Percentiles rank a stretch among this genome's conserved stretches.
phyloP scores from a whole-genome alignment of 2,888 invertebrate genomes.

The Lithophane socia region DNA sequence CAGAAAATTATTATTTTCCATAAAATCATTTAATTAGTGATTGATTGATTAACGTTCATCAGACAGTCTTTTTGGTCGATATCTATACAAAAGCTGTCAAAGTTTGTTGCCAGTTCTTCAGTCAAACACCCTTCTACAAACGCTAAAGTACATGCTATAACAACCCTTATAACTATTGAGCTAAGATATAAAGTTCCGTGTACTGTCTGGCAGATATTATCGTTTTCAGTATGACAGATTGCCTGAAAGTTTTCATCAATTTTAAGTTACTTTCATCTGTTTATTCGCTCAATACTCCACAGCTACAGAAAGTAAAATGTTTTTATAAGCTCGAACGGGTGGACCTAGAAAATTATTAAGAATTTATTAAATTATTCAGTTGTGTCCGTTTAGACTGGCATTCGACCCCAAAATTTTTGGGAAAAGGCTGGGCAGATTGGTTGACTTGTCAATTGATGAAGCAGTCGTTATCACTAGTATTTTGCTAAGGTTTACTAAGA shows the following conservation, averaged over 20 bases:
- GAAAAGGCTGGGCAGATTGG: no score
- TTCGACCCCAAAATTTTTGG: no score
- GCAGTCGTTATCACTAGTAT: not conserved
- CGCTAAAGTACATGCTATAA: constrained; percentile 2
- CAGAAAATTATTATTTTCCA: constrained; percentile 56
- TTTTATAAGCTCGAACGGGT: constrained; percentile 35
- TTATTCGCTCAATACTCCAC: constrained; percentile 53
- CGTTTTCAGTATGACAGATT: constrained; percentile 65
- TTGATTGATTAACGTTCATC: constrained; percentile 74
- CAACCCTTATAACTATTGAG: accelerated
- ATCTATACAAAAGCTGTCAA: constrained; percentile 73
- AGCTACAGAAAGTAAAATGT: constrained; percentile 44
- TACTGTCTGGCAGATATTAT: constrained; percentile 45
- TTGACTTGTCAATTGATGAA: not conserved
- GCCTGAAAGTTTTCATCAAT: constrained; percentile 64
- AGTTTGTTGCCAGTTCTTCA: constrained; percentile 68
- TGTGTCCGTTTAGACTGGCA: no score
- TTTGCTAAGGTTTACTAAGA: not conserved
- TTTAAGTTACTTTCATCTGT: constrained; percentile 61
- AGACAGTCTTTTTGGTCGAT: constrained; percentile 66
- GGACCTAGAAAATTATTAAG: constrained; percentile 7
- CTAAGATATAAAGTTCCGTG: constrained; percentile 28
- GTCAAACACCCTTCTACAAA: constrained; percentile 56
- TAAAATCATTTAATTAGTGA: constrained; percentile 68
- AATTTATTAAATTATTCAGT: no score